Percentiles rank a stretch among this genome's conserved stretches.
These are phyloP conservation scores for Eulacestoma nigropectus DNA, from an alignment of 2,113 vertebrate species.

Conservation along the genomic window DNA sequence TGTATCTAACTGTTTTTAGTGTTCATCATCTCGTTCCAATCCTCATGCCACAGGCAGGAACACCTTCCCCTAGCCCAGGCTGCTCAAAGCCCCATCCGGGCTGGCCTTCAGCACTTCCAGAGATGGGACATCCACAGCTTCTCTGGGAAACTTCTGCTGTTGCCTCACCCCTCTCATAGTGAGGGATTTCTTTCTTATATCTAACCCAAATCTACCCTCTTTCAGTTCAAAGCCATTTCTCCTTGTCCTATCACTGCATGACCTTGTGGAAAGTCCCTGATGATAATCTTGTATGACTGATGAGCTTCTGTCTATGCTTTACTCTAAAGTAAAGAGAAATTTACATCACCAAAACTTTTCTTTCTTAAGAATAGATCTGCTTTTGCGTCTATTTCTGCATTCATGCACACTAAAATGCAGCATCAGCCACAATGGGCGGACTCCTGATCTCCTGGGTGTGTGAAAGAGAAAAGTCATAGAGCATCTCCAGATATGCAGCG, in stretches of 20 bases:
- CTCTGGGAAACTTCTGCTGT: background rate
- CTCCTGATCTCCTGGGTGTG: background rate
- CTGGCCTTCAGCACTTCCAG: background rate
- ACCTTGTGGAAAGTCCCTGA: background rate
- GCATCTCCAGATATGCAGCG: background rate
- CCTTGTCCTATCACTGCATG: background rate
- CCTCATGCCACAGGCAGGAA: accelerated
- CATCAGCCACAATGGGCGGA: background rate
- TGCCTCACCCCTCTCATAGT: background rate
- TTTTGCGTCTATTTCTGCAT: background rate
- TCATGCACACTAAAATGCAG: background rate
- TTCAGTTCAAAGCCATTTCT: background rate
- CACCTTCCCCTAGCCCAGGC: background rate
- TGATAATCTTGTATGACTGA: background rate
- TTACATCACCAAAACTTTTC: background rate
- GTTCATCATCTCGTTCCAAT: background rate
- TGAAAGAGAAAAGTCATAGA: background rate
- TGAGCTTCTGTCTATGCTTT: background rate
- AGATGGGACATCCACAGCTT: background rate
- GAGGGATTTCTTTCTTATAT: background rate
- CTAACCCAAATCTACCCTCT: background rate
- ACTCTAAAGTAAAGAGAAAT: background rate
- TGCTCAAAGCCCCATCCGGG: accelerated
- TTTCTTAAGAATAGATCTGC: background rate
- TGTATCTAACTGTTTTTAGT: background rate